Base-by-base conservation (phyloP, 1,140 invertebrate genomes). In the Drosophila biarmipes region DNA sequence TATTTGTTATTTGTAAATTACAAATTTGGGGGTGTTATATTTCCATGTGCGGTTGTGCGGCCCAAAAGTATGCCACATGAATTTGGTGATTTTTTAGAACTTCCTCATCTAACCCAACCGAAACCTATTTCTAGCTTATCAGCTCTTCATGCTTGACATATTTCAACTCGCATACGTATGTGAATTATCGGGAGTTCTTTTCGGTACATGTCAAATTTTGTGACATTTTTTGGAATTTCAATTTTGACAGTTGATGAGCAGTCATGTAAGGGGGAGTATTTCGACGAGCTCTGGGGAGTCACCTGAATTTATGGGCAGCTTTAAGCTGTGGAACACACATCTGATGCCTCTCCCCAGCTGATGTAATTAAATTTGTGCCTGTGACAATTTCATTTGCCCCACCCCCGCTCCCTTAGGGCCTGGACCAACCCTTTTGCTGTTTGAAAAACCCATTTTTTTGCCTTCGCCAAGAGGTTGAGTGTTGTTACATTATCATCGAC, bases 401-500 rank as follows among this genome's bases (percentile, higher is more conserved):
- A 55, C 46, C 56, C 40, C 40, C 24, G 15, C 8, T 55, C 55
- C 40, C 34, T 52, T 21, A 51, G 72, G 54, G n/a, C 62, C 56
- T 56, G 79, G 79, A 73, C 71, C 84, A 87, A 89, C 84, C 84
- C 85, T 78, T 89, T 89, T 69, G 55, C 17, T 77, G 67, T 73
- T 49, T 19, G 29, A 48, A 45, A 52, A 56, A 54, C 40, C 56
- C 48, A 55, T 48, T 48, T 49, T 58, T 37, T 53, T 54, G 11
- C 11, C 17, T 29, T 68, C 59, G 54, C 42, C 63, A 74, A 85
- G 67, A 73, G 74, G 69, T 72, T 86, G 82, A 87, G 84, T 82
- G 82, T 82, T 78, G 82, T 76, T 87, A 84, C 84, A 89, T 89
- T 89, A 89, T 84, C 84, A 89, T 89, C 53, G 78, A 87, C 82